Base-by-base conservation (phyloP, 2,888 invertebrate genomes). In the Melanchra persicariae region DNA sequence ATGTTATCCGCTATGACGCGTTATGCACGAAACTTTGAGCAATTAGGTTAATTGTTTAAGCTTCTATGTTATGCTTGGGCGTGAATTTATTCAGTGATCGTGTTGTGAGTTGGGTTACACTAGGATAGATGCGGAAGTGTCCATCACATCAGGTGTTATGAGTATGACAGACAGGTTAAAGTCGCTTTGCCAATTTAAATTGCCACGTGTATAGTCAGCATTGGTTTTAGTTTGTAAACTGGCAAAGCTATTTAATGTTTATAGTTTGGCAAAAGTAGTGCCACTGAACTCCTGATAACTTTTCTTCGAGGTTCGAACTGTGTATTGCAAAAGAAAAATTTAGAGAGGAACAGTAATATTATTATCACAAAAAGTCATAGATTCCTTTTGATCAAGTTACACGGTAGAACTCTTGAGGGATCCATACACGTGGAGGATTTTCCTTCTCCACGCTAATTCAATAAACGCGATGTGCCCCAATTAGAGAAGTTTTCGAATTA, bases 1-100 rank as follows among this genome's bases (percentile, higher is more conserved):
- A 85, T 88, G 87, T 90, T 91, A 91, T 86, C 84, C 86, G 78
- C 79, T 87, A 85, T 89, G 89, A 90, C 86, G 87, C 86, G 87
- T 86, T 87, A 85, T 84, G 85, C 81, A 83, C 80, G 83, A 83
- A 88, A 90, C 86, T 85, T 74, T 82, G 82, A 79, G 77, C 88
- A 90, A 92, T 92, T 92, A 91, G 87, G 87, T 87, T 89, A 89
- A 92, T 91, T 88, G 88, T 84, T 84, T 45, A 58, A 62, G 73
- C 59, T 51, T 58, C 61, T 66, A 60, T 73, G 67, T 73, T 81
- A 70, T 77, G 76, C 81, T 81, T 68, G 70, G 62, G 51, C 55
- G 69, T 60, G 47, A 84, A 76, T 78, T 57, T 77, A 80, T 72
- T 72, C 58, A 69, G 49, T 30, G 58, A 63, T 64, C 26, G 26